Evolutionary conservation across 2,888 invertebrate species (phyloP), one percentile per base, ranked within the genome.

Genomic region (Macropis europaea): DNA sequence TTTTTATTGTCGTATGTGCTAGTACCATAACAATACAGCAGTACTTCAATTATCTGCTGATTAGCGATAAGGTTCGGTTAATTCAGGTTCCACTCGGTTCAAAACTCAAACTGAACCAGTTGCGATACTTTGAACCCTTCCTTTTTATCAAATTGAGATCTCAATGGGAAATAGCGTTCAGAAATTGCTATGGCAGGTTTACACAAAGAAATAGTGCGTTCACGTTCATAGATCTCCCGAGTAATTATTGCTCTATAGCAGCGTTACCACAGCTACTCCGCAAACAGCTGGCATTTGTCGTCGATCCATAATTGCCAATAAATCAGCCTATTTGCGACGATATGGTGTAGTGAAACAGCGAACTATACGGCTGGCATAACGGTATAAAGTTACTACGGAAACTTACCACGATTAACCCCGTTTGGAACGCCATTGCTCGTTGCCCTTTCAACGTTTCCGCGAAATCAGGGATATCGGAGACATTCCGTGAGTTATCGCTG

Each of bases 291-390:
- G 63, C 70, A 72, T 70, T 72, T 70, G 70, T 69, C 69, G 72
- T 57, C 70, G 56, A 62, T 72, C 70, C 57, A 70, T 72, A 72
- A 72, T 72, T 72, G 72, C 72, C 72, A 38, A 72, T 72, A 72
- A 72, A 72, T 72, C 63, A 71, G 62, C 56, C 56, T 50, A 71
- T 71, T 71, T 56, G 69, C 71, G 62, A 69, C 71, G 71, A 62
- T 71, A 69, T 62, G 56, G 71, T 32, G 13, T 17, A 24, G 50
- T 40, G 62, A 56, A 69, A 71, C 69, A 71, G 69, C 36, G 70
- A 62, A 57, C 62, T 69, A 17, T 36, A 13, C 52, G 45, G 52
- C 47, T 54, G 59, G 52, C 59, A 64, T 56, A 60, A 54, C 34
- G 59, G 72, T 43, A 56, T 71, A 63, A 72, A 69, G 62, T 69